These are phyloP conservation scores for Pithys albifrons DNA, from an alignment of 2,113 vertebrate species.

Conservation along the genomic window DNA sequence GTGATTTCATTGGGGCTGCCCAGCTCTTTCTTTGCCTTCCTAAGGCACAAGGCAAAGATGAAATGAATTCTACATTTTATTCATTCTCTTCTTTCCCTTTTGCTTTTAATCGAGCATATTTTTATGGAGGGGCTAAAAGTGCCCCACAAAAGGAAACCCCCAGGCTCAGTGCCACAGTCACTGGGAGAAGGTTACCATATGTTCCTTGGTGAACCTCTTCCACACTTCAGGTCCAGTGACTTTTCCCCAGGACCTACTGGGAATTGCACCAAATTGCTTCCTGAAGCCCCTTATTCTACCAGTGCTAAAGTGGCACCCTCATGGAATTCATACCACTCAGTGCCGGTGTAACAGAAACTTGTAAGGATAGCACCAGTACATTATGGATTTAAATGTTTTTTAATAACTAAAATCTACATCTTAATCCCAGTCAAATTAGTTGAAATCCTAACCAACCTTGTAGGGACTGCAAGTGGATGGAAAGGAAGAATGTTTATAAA, in stretches of 20 bases:
- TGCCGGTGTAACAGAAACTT: background rate
- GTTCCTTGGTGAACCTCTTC: background rate
- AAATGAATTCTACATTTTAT: background rate
- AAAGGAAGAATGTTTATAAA: background rate
- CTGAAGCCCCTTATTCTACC: background rate
- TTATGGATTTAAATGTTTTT: background rate
- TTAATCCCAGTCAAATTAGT: background rate
- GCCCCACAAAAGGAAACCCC: background rate
- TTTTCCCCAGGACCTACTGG: background rate
- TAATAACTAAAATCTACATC: background rate
- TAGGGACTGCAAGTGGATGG: background rate
- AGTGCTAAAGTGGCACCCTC: background rate
- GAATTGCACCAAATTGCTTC: background rate
- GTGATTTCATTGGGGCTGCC: background rate
- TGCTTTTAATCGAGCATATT: background rate
- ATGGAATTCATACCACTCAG: background rate
- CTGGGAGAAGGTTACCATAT: background rate
- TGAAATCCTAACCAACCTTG: background rate
- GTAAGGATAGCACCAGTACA: fast-evolving
- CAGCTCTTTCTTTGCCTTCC: background rate
- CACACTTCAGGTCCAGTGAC: background rate
- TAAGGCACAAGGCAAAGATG: background rate
- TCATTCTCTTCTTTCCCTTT: background rate
- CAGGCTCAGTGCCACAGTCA: background rate
- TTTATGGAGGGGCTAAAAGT: background rate